A percentile compares a stretch with the other conserved stretches of the same genome.
phyloP scores from a whole-genome alignment of 1,140 invertebrate species.

The Laupala kohalensis region DNA sequence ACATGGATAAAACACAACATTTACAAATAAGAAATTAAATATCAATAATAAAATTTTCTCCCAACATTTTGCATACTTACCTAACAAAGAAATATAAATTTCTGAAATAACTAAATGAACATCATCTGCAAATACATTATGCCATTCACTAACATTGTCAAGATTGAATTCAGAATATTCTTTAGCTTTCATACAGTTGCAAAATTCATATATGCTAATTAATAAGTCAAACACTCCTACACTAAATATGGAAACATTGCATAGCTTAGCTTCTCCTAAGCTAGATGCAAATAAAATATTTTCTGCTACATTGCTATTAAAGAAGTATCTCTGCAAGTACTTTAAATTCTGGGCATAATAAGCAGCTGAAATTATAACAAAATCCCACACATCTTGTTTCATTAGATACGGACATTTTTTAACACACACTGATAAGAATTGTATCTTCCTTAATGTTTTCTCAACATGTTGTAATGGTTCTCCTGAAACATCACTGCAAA shows the following conservation, averaged over 20 bases:
- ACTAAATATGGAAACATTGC: not conserved
- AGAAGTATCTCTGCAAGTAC: conserved; percentile 21
- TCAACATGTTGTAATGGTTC: not conserved
- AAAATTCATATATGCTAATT: not conserved
- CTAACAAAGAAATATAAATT: not conserved
- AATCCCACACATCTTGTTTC: conserved; percentile 44
- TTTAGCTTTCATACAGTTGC: not conserved
- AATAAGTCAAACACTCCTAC: not conserved
- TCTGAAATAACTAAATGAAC: not conserved
- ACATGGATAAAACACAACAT: not conserved
- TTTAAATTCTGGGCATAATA: conserved; percentile 40
- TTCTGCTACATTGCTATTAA: not conserved
- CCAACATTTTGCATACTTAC: not conserved
- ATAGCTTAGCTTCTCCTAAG: not conserved
- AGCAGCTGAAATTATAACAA: conserved; percentile 44
- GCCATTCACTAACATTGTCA: not conserved
- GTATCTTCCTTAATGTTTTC: not conserved
- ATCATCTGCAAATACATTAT: not conserved
- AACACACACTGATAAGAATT: conserved; percentile 20
- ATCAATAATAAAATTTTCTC: not conserved
- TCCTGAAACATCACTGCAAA: not conserved
- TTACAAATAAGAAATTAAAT: not conserved
- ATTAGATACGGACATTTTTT: conserved; percentile 28
- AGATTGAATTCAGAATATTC: not conserved
- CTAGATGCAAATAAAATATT: not conserved